phyloP scores from a whole-genome alignment of 1,140 invertebrate species.

The Galleria mellonella region DNA sequence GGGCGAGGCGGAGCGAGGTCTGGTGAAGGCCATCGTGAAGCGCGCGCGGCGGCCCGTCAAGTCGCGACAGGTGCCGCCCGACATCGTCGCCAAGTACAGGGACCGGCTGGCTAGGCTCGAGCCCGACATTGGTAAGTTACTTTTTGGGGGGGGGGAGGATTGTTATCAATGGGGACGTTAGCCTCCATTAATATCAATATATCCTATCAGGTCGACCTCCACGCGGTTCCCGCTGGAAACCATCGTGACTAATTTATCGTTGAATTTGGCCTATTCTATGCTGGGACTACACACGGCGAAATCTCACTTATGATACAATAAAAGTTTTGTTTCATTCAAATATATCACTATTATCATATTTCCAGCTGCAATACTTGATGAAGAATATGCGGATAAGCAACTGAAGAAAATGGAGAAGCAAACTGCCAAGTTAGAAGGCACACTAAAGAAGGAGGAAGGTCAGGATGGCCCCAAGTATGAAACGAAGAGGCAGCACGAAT shows the following conservation, averaged over 20 bases:
- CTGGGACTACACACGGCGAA: no score
- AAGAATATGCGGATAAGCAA: constrained; percentile 90
- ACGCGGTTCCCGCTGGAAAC: no score
- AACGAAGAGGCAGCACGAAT: constrained; percentile 76
- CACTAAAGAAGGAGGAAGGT: constrained; percentile 75
- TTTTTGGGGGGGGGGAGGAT: no score
- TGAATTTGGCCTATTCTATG: no score
- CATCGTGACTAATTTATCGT: no score
- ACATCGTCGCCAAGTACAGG: constrained; percentile 92
- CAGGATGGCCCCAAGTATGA: constrained; percentile 50
- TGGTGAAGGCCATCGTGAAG: constrained; percentile 95
- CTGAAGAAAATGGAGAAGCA: constrained; percentile 90
- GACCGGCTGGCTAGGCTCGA: constrained; percentile 83
- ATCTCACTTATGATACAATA: no score
- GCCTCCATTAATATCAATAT: no score
- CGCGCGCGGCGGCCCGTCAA: constrained; percentile 90
- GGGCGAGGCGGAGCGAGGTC: constrained; percentile 91
- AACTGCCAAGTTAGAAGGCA: constrained; percentile 85
- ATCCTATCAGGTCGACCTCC: no score
- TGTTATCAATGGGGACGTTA: no score
- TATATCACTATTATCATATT: background rate
- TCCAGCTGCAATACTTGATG: constrained; percentile 82
- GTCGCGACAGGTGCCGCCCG: constrained; percentile 88
- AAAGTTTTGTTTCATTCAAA: no score
- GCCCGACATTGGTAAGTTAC: constrained; percentile 83